A percentile compares a stretch with the other conserved stretches of the same genome.
Evolutionary conservation across 2,888 invertebrate genomes (phyloP).

Genomic region (Troides aeacus): DNA sequence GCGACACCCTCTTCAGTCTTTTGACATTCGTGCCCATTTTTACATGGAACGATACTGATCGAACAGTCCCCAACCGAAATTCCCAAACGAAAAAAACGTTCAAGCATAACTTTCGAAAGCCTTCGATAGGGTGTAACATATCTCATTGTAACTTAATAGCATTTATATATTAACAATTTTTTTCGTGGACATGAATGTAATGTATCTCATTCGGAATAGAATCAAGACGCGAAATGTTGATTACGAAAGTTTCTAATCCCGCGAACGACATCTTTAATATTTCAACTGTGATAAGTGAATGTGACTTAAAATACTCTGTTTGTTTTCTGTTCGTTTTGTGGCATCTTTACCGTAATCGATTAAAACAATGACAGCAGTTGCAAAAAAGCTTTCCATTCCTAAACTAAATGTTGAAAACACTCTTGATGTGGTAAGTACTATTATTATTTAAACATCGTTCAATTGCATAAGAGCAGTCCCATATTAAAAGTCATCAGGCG

Average conservation of each 20-base stretch:
- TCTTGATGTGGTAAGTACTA: slow-evolving; percentile 61
- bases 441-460: slow-evolving; percentile 9
- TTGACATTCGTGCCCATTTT: slow-evolving; percentile 78
- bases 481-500: slow-evolving; percentile 17
- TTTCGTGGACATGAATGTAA: slow-evolving; percentile 34
- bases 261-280: slow-evolving; percentile 22
- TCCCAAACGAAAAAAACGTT: slow-evolving; percentile 30
- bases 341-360: slow-evolving; percentile 58
- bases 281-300: slow-evolving; percentile 53
- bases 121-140: slow-evolving; percentile 48
- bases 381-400: slow-evolving; percentile 53
- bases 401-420: slow-evolving; percentile 30
- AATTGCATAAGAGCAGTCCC: neutral
- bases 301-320: slow-evolving; percentile 37
- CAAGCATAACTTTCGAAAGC: slow-evolving; percentile 35
- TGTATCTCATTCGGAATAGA: slow-evolving; percentile 27
- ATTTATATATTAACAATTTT: slow-evolving; percentile 48
- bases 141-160: slow-evolving; percentile 41
- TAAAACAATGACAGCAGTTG: slow-evolving; percentile 66
- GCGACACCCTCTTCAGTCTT: slow-evolving; percentile 74
- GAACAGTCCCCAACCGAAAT: slow-evolving; percentile 64
- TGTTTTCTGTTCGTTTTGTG: slow-evolving; percentile 56
- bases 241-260: slow-evolving; percentile 21
- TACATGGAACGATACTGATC: slow-evolving; percentile 72
- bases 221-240: slow-evolving; percentile 28